Base-by-base conservation (phyloP, 2,888 invertebrate species). In the Oscheius sp. region DNA sequence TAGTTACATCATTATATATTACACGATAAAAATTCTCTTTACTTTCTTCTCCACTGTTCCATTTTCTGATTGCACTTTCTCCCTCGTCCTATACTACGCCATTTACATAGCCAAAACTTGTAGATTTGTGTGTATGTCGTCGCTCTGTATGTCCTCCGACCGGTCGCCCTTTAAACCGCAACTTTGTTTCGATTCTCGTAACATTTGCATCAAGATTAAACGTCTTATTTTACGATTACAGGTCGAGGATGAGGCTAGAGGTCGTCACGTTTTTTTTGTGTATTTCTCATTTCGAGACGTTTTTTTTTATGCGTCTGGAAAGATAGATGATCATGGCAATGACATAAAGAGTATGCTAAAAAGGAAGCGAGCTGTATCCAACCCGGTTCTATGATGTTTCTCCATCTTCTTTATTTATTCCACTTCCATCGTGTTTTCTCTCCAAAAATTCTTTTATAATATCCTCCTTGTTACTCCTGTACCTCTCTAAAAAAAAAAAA, bases 31-130 rank as follows among this genome's bases (percentile, higher is more conserved):
- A n/a, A n/a, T n/a, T n/a, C n/a, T n/a, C n/a, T n/a, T n/a, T n/a
- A n/a, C n/a, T n/a, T 36, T 36, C 36, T 36, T 36, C 14, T 8
- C 36, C 36, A 36, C 14, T 14, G 36, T 41, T 20, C 12, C 5
- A 14, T 3, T 12, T 17, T 41, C 41, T 20, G 20, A 41, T 41
- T 41, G 41, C 20, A 4, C 41, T 12, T 20, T 14, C 41, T 20
- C 41, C 12, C 2, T 41, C 20, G 41, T 20, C 41, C n/a, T 22
- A 2, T 20, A 12, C 50, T 6, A 50, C 50, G 50, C 30, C 50
- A 50, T 50, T 50, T 50, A 50, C 50, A 50, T 50, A 50, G 50
- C 50, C 50, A 50, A n/a, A 30, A 50, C 24, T 50, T 50, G 50
- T 50, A 50, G 20, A 12, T 17, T 6, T 20, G 47, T 47, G 12